These are phyloP conservation scores for Palloptera scutellata DNA, from an alignment of 2,888 invertebrate genomes.

Conservation along the genomic window DNA sequence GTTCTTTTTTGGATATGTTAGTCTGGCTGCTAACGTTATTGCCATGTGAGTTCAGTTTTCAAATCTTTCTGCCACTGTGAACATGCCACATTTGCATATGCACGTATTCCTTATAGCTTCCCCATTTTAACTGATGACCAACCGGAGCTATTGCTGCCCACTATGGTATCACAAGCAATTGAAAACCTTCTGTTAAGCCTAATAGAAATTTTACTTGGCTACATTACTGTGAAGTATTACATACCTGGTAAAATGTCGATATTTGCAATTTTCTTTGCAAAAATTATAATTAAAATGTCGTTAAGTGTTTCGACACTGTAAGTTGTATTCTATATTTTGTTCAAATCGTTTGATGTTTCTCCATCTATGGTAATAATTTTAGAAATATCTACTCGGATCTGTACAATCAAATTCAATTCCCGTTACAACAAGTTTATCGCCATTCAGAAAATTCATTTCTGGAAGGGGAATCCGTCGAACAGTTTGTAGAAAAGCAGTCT, in stretches of 20 bases:
- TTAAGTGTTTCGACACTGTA: slow-evolving; percentile 49
- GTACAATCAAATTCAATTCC: slow-evolving; percentile 44
- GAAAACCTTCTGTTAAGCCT: slow-evolving; percentile 51
- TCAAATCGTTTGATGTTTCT: neutral
- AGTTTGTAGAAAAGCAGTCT: slow-evolving; percentile 23
- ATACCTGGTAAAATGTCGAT: slow-evolving; percentile 45
- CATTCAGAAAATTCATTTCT: slow-evolving; percentile 2
- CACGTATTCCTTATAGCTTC: slow-evolving; percentile 44
- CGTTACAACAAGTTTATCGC: neutral
- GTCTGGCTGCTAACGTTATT: slow-evolving; percentile 54
- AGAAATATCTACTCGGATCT: slow-evolving; percentile 54
- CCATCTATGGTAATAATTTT: slow-evolving; percentile 15
- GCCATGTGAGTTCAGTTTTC: slow-evolving; percentile 53
- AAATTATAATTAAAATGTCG: slow-evolving; percentile 46
- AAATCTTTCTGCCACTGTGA: neutral
- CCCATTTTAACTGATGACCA: slow-evolving; percentile 55
- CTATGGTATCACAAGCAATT: slow-evolving; percentile 51
- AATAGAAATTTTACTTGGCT: slow-evolving; percentile 52
- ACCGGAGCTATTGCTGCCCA: slow-evolving; percentile 55
- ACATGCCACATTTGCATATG: neutral
- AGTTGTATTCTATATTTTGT: slow-evolving; percentile 22
- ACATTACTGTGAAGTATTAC: slow-evolving; percentile 46
- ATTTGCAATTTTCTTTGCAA: slow-evolving; percentile 48
- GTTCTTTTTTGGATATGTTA: slow-evolving; percentile 52
- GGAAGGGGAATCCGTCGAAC: slow-evolving; percentile 11